Base-by-base conservation (phyloP, 2,888 invertebrate genomes). In the Pilophorus perplexus region DNA sequence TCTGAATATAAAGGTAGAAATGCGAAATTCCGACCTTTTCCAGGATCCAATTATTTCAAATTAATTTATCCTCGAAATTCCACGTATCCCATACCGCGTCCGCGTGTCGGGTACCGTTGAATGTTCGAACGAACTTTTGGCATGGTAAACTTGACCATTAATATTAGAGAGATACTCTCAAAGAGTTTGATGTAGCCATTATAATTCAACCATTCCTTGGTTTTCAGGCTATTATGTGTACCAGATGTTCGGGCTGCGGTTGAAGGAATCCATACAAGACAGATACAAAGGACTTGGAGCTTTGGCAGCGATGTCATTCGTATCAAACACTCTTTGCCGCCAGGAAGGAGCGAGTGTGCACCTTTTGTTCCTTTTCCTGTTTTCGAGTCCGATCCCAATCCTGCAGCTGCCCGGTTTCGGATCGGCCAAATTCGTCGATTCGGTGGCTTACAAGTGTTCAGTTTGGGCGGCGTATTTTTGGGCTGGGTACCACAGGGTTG, bases 141-240 rank as follows among this genome's bases (percentile, higher is more conserved):
- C n/a, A n/a, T n/a, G n/a, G n/a, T n/a, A n/a, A n/a, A n/a, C n/a
- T n/a, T n/a, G n/a, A n/a, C n/a, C n/a, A n/a, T n/a, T n/a, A n/a
- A n/a, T n/a, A n/a, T n/a, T n/a, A n/a, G n/a, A n/a, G n/a, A n/a
- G n/a, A n/a, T n/a, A n/a, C n/a, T n/a, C n/a, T n/a, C n/a, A n/a
- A n/a, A n/a, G n/a, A n/a, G n/a, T n/a, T n/a, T n/a, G n/a, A n/a
- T n/a, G n/a, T n/a, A n/a, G n/a, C n/a, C n/a, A n/a, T n/a, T n/a
- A n/a, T n/a, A n/a, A n/a, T n/a, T n/a, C n/a, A n/a, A n/a, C n/a
- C n/a, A n/a, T 5, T 2, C 18, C 18, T 2, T 50, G 22, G 5
- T 55, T 59, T 59, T 14, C 42, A 59, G 59, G 59, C 10, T 42
- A 59, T 14, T 27, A 25, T 16, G 20, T 59, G 42, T 59, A 59